A percentile compares a stretch with the other conserved stretches of the same genome.
Evolutionary conservation across 2,888 invertebrate genomes (phyloP).

Genomic region (Eupithecia centaureata): DNA sequence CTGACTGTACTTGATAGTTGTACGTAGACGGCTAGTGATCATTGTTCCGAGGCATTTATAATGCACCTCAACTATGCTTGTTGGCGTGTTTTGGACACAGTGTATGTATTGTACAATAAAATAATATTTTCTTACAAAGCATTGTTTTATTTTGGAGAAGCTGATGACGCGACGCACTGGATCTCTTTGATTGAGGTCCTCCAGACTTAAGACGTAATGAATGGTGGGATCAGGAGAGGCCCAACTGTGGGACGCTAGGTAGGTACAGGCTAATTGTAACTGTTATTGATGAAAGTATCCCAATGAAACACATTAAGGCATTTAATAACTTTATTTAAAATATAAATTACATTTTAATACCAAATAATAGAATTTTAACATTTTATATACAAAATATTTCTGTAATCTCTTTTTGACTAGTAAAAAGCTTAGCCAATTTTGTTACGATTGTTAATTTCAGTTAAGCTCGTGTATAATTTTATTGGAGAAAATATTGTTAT

Average conservation of each 20-base stretch:
- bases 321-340: slow-evolving; percentile 72
- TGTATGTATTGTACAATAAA: slow-evolving; percentile 71
- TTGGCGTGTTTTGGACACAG: slow-evolving; percentile 68
- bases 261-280: not conserved
- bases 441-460: slow-evolving; percentile 52
- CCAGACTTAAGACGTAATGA: not conserved
- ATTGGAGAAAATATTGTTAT: slow-evolving; percentile 42
- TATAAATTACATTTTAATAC: slow-evolving; percentile 60
- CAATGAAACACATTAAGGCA: slow-evolving; percentile 42
- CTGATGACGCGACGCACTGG: not conserved
- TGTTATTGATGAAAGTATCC: not conserved
- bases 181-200: not conserved
- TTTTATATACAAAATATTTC: slow-evolving; percentile 81
- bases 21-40: slow-evolving; percentile 64
- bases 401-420: slow-evolving; percentile 77
- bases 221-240: not conserved
- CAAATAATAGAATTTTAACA: slow-evolving; percentile 61
- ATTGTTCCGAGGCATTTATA: slow-evolving; percentile 64
- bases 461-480: slow-evolving; percentile 52
- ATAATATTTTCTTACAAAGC: slow-evolving; percentile 70
- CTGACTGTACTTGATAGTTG: slow-evolving; percentile 24
- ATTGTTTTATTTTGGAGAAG: slow-evolving; percentile 28
- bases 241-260: not conserved
- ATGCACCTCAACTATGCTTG: slow-evolving; percentile 60
- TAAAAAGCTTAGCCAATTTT: slow-evolving; percentile 67